Conservation (phyloP, 2,797 vertebrate species). For the Xyrichtys novacula region DNA sequence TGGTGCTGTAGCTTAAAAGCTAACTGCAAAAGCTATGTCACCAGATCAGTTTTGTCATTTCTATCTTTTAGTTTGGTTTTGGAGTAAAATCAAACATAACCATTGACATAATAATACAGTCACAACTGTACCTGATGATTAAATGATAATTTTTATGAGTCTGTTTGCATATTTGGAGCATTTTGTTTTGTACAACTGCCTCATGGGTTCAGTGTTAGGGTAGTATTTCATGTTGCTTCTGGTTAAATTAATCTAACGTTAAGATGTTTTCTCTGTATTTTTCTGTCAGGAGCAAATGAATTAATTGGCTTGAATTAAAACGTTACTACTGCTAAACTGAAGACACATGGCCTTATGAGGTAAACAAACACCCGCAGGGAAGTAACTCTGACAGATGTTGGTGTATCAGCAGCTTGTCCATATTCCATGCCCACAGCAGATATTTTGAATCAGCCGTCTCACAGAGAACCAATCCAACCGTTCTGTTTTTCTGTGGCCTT, state of each 20-base stretch:
- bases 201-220: background rate
- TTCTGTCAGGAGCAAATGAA: background rate
- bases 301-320: background rate
- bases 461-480: conserved; percentile 35
- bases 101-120: background rate
- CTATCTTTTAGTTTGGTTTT: background rate
- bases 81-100: background rate
- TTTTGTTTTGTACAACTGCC: background rate
- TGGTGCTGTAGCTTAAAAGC: too few species aligned
- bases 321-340: conserved; percentile 15
- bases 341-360: conserved; percentile 18
- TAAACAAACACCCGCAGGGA: background rate
- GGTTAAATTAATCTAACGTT: background rate
- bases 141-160: background rate
- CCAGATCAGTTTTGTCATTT: background rate
- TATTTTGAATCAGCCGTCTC: conserved; percentile 38
- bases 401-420: conserved; percentile 49
- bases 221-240: background rate
- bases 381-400: conserved; percentile 46
- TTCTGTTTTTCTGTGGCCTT: conserved; percentile 47
- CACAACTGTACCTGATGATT: background rate
- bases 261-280: background rate
- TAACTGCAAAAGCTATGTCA: too few species aligned
- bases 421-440: conserved; percentile 32
- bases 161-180: background rate